phyloP scores from a whole-genome alignment of 2,113 vertebrate species.

The Myrmophylax atrothorax region DNA sequence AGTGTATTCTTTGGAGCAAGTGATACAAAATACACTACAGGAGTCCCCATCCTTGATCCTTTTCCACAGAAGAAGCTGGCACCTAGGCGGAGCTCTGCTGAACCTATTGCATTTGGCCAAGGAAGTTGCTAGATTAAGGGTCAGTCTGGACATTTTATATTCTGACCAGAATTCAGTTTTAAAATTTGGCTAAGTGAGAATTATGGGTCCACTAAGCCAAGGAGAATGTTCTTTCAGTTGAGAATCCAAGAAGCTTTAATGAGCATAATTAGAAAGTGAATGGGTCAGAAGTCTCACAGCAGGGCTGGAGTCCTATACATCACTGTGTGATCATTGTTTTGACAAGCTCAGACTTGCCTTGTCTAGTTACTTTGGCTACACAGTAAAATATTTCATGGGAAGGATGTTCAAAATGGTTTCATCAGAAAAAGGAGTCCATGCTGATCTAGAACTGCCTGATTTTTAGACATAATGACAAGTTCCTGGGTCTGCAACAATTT shows the following conservation, averaged over 20 bases:
- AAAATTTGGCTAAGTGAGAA: background rate
- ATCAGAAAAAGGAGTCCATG: background rate
- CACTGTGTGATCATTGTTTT: background rate
- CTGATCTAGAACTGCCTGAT: background rate
- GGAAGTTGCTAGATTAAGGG: background rate
- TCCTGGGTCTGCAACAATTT: background rate
- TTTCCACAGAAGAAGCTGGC: background rate
- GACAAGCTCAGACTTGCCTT: background rate
- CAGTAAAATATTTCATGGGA: background rate
- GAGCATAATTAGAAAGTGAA: background rate
- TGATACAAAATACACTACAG: background rate
- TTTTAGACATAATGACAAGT: constrained; percentile 27
- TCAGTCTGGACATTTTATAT: background rate
- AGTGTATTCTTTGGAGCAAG: background rate
- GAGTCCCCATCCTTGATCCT: background rate
- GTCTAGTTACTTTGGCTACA: constrained; percentile 13
- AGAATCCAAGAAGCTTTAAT: background rate
- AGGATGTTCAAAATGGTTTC: background rate
- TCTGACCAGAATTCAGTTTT: background rate
- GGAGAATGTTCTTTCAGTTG: background rate
- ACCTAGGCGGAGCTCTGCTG: background rate
- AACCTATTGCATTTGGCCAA: background rate
- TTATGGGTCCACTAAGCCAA: background rate
- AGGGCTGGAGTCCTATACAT: background rate
- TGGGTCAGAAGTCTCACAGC: background rate